A percentile compares a stretch with the other conserved stretches of the same genome.
Evolutionary conservation across 2,113 vertebrate genomes (phyloP).

Genomic region (Strix uralensis): DNA sequence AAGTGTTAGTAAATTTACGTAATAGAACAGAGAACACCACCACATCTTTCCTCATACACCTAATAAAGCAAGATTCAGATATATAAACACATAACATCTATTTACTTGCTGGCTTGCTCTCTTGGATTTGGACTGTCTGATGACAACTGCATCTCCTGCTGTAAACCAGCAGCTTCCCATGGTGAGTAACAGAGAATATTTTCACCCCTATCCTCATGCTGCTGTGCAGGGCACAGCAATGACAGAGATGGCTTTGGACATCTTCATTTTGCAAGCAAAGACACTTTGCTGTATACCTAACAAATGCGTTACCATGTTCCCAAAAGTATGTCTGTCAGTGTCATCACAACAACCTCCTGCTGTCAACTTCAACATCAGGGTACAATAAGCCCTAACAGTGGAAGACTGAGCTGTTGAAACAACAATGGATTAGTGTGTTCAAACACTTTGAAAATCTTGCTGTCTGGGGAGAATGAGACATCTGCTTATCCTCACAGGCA

Average conservation of each 20-base stretch:
- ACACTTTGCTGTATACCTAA: not conserved
- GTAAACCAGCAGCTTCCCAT: not conserved
- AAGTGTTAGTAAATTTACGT: fast-evolving
- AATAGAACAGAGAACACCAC: not conserved
- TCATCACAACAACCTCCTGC: not conserved
- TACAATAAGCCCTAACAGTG: not conserved
- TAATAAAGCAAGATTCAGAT: not conserved
- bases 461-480: not conserved
- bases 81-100: not conserved
- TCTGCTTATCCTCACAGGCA: not conserved
- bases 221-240: not conserved
- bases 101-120: not conserved
- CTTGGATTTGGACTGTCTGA: not conserved
- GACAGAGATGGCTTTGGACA: not conserved
- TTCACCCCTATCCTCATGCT: not conserved
- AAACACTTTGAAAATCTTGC: not conserved
- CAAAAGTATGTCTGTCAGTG: not conserved
- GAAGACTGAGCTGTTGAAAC: not conserved
- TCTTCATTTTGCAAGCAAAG: not conserved
- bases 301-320: fast-evolving
- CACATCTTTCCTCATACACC: not conserved
- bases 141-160: not conserved
- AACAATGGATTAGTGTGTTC: not conserved
- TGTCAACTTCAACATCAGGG: not conserved
- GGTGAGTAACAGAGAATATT: not conserved